A percentile compares a stretch with the other conserved stretches of the same genome.
Evolutionary conservation across 2,797 vertebrate genomes (phyloP).

Genomic region (Phataginus tetradactyla): DNA sequence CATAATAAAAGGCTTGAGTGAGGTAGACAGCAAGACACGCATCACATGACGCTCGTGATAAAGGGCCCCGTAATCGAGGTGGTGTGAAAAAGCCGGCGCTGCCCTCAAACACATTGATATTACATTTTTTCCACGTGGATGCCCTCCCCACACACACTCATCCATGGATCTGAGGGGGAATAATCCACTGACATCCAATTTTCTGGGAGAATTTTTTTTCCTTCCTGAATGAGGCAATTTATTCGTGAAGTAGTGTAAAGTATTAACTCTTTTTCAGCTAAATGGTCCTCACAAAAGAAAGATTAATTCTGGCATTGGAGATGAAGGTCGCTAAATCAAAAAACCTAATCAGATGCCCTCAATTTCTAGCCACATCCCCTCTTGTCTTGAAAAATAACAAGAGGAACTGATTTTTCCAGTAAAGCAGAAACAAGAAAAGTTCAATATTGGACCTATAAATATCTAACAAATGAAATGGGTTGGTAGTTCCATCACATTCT

Average conservation of each 20-base stretch:
- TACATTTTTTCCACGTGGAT: slow-evolving; percentile 79
- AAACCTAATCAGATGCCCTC: slow-evolving; percentile 45
- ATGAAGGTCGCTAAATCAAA: slow-evolving; percentile 59
- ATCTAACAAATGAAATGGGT: not conserved
- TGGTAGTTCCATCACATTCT: not conserved
- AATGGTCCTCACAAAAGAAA: slow-evolving; percentile 67
- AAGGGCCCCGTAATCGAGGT: slow-evolving; percentile 78
- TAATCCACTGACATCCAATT: slow-evolving; percentile 92
- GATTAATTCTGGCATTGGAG: slow-evolving; percentile 44
- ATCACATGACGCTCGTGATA: slow-evolving; percentile 71
- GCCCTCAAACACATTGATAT: slow-evolving; percentile 58
- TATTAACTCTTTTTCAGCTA: slow-evolving; percentile 83
- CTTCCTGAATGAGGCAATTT: slow-evolving; percentile 87
- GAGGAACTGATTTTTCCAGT: slow-evolving; percentile 22
- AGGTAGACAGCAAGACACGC: slow-evolving; percentile 46
- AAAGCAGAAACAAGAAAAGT: slow-evolving; percentile 42
- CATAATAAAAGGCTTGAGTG: slow-evolving; percentile 62
- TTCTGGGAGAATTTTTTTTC: slow-evolving; percentile 86
- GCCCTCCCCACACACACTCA: slow-evolving; percentile 84
- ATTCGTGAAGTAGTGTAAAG: slow-evolving; percentile 80
- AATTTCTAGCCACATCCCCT: slow-evolving; percentile 42
- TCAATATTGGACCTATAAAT: not conserved
- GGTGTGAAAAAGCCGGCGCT: slow-evolving; percentile 52
- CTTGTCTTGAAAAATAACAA: slow-evolving; percentile 38
- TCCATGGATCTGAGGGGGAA: slow-evolving; percentile 87